Evolutionary conservation across 2,888 invertebrate genomes (phyloP).

Genomic region (Bugulina stolonifera): DNA sequence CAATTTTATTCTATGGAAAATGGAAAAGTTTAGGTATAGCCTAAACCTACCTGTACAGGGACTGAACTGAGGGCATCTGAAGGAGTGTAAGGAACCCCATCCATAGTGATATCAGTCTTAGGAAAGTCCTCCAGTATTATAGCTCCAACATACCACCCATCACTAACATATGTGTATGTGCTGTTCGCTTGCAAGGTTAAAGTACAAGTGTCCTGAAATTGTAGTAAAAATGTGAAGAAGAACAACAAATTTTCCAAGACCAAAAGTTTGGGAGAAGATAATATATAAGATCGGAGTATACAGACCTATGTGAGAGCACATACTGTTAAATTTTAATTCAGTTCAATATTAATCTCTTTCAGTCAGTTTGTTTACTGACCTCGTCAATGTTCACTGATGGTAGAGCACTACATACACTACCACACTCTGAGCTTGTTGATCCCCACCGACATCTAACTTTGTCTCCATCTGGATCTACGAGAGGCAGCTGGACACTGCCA

Average conservation of each 20-base stretch:
- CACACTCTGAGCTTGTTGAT: constrained; percentile 33
- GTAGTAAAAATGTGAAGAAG: too few relatives aligned
- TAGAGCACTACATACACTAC: constrained; percentile 32
- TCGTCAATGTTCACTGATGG: constrained; percentile 31
- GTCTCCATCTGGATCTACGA: constrained; percentile 34
- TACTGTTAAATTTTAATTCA: too few relatives aligned
- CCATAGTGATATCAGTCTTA: constrained; percentile 30
- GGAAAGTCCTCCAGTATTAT: constrained; percentile 34
- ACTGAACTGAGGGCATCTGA: constrained; percentile 31
- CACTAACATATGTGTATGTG: constrained; percentile 27
- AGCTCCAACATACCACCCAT: constrained; percentile 34
- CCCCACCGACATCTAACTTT: constrained; percentile 33
- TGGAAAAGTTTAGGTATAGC: too few relatives aligned
- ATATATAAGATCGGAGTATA: too few relatives aligned
- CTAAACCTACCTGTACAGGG: constrained; percentile 32
- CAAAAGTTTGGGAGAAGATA: too few relatives aligned
- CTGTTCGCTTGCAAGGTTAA: constrained; percentile 29
- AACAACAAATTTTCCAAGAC: too few relatives aligned
- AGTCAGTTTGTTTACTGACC: constrained; percentile 30
- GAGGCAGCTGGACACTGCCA: constrained; percentile 31
- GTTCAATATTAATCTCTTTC: too few relatives aligned
- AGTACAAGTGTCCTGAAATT: constrained; percentile 32
- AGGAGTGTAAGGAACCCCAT: constrained; percentile 30
- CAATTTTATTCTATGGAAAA: too few relatives aligned
- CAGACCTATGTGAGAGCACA: too few relatives aligned